phyloP scores from a whole-genome alignment of 2,113 vertebrate species.

The Myodes glareolus region DNA sequence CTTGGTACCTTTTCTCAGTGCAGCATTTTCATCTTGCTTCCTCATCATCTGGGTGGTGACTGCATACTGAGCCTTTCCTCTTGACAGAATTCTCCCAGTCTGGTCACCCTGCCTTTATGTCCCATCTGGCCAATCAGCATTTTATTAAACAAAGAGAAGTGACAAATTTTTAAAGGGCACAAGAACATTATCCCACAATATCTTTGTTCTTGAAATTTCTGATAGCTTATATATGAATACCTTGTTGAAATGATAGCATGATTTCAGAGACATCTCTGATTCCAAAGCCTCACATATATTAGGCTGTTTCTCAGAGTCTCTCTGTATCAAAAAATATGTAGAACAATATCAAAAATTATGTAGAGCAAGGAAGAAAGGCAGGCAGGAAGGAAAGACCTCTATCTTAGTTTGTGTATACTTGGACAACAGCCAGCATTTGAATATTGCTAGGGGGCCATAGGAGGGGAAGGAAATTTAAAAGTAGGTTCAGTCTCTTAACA shows the following conservation, averaged over 20 bases:
- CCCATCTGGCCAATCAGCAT: too few relatives aligned
- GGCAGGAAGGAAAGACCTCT: neutral
- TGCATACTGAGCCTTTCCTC: too few relatives aligned
- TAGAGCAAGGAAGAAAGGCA: neutral
- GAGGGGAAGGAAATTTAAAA: neutral
- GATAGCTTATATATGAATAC: neutral
- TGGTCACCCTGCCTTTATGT: too few relatives aligned
- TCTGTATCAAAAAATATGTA: neutral
- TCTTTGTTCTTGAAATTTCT: slow-evolving; percentile 46
- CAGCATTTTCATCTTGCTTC: too few relatives aligned
- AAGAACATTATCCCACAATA: neutral
- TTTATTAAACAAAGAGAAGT: too few relatives aligned
- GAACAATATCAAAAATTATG: too few relatives aligned
- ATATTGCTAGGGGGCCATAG: neutral
- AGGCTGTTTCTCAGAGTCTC: slow-evolving; percentile 17
- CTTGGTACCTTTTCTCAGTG: too few relatives aligned
- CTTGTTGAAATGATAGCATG: slow-evolving; percentile 47
- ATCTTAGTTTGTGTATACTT: neutral
- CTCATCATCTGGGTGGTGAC: too few relatives aligned
- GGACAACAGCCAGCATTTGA: neutral
- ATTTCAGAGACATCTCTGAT: slow-evolving; percentile 1
- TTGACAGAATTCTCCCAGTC: too few relatives aligned
- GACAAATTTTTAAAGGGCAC: too few relatives aligned
- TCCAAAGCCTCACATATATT: neutral
- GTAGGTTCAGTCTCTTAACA: neutral